Evolutionary conservation across 2,888 invertebrate species (phyloP), one percentile per base, ranked within the genome.

Genomic region (Andricus curvator): DNA sequence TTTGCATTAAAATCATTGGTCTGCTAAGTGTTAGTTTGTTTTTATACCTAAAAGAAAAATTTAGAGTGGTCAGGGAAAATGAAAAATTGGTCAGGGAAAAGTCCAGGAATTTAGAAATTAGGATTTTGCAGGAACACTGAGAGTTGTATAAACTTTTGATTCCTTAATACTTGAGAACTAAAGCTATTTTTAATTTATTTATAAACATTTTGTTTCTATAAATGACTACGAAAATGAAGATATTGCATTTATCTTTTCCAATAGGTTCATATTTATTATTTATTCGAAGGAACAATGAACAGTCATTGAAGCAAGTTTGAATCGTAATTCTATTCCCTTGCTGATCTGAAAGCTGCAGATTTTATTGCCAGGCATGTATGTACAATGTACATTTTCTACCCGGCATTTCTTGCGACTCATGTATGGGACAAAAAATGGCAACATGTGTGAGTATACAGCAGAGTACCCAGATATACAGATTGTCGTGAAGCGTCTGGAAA

Each of bases 401-500:
- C 44, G 5, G 8, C 1, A 20, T 68, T 68, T 68, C 25, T 68
- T 48, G 15, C 25, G 44, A 68, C 66, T 67, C 15, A 41, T 67
- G 41, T 22, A 67, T n/a, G 20, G 33, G 41, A 37, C 66, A 33
- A 67, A 65, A 67, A 67, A 37, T 13, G 17, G 33, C n/a, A 67
- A 8, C 15, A 25, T 51, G 48, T 51, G 48, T 51, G 51, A 51
- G 70, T 70, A 29, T 51, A 51, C 9, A 20, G 37, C 3, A 20
- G 37, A 20, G n/a, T 37, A 67, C 41, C 13, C 41, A 37, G 41
- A 51, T 70, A 70, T 70, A 70, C 51, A 70, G 70, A 51, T 70
- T 70, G 70, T 70, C 51, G 70, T 33, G 70, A 70, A 70, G 51
- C 33, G 51, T 33, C 56, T 74, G 56, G 51, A 70, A 74, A 33